phyloP scores from a whole-genome alignment of 2,113 vertebrate genomes.

The Rhabdomys dilectus region DNA sequence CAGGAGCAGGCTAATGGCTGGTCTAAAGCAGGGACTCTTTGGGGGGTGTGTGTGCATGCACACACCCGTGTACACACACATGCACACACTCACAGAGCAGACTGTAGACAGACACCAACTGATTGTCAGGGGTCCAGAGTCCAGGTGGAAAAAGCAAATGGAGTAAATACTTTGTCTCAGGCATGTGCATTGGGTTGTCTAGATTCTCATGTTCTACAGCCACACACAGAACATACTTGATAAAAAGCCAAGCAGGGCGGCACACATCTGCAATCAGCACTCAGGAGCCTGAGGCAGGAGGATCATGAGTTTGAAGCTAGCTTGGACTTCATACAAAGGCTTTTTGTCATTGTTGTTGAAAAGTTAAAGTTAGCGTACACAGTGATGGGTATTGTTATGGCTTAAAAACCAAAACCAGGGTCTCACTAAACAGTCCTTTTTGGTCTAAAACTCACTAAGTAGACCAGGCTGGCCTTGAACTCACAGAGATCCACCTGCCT shows the following conservation, averaged over 20 bases:
- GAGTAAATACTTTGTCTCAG: fast-evolving
- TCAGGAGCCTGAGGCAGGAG: not conserved
- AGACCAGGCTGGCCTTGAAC: not conserved
- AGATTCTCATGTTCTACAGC: no score
- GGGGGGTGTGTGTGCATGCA: not conserved
- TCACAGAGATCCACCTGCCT: not conserved
- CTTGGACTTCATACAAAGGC: not conserved
- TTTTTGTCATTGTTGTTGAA: not conserved
- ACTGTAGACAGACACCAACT: not conserved
- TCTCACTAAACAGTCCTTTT: not conserved
- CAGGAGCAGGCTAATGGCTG: not conserved
- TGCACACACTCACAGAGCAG: not conserved
- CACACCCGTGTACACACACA: no score
- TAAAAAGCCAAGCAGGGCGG: not conserved
- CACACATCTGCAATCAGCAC: not conserved
- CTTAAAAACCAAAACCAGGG: not conserved
- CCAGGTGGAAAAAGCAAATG: not conserved
- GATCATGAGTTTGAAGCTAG: not conserved
- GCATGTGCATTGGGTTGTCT: fast-evolving
- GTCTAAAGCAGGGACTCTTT: not conserved
- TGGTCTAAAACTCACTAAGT: not conserved
- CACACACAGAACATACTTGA: not conserved
- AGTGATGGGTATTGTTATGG: not conserved
- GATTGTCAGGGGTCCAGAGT: not conserved
- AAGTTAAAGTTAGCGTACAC: not conserved